Conservation (phyloP, 2,797 vertebrate species). For the Gambusia yucatana region DNA sequence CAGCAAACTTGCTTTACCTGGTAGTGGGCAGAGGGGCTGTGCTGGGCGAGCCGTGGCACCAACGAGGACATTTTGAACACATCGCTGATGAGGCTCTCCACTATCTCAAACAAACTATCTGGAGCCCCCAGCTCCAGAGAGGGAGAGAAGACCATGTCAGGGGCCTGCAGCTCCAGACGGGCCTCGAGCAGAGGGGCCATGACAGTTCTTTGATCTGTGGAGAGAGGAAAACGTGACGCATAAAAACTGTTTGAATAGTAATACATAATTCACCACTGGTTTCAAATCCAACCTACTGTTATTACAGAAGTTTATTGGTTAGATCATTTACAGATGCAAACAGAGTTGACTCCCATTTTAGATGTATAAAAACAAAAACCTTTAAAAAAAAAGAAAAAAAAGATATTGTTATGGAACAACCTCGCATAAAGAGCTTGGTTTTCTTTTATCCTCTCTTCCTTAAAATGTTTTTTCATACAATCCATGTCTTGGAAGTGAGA, state of each 20-base stretch:
- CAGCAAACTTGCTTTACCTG: constrained; percentile 82
- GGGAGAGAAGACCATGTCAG: constrained; percentile 88
- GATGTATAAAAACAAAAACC: not conserved
- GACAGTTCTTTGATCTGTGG: constrained; percentile 80
- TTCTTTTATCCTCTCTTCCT: not conserved
- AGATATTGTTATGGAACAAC: not conserved
- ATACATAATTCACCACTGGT: not conserved
- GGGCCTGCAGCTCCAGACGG: constrained; percentile 85
- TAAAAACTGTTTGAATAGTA: not conserved
- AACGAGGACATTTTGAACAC: constrained; percentile 86
- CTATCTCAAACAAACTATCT: constrained; percentile 83
- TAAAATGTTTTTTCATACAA: not conserved
- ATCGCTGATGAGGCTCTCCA: constrained; percentile 85
- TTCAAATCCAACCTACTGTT: not conserved
- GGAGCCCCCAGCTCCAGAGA: constrained; percentile 83
- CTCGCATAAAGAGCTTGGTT: not conserved
- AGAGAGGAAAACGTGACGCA: not conserved
- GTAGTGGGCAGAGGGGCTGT: constrained; percentile 82
- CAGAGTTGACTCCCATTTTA: not conserved
- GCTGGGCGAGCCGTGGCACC: constrained; percentile 83
- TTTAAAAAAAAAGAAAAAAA: not conserved
- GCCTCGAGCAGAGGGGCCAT: constrained; percentile 87
- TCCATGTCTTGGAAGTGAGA: not conserved
- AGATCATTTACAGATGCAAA: not conserved
- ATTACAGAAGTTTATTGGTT: constrained; percentile 4